phyloP scores from a whole-genome alignment of 2,888 invertebrate genomes.

The Apomyelois bistriatella region DNA sequence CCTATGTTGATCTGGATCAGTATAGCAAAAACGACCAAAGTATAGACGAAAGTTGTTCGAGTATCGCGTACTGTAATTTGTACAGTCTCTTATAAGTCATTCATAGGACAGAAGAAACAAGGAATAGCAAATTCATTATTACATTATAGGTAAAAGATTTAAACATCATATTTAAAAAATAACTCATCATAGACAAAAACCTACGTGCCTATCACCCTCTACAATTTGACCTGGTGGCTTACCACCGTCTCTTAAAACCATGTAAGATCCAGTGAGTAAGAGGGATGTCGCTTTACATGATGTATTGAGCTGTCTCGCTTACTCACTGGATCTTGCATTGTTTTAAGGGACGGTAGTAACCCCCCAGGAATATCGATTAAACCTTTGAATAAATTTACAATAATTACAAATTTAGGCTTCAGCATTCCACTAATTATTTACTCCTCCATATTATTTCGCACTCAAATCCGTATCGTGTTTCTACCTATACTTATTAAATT shows the following conservation, averaged over 20 bases:
- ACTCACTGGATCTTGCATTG: too few species aligned
- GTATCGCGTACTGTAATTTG: too few species aligned
- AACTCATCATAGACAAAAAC: not conserved
- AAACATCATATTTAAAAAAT: not conserved
- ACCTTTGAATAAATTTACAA: not conserved
- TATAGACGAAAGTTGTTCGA: too few species aligned
- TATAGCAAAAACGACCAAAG: too few species aligned
- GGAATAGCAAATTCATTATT: not conserved
- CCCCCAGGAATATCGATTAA: not conserved
- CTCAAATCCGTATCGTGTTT: not conserved
- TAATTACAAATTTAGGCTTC: not conserved
- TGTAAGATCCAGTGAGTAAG: too few species aligned
- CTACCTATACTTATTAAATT: slow-evolving; percentile 10
- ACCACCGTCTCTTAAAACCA: too few species aligned
- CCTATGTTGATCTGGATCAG: too few species aligned
- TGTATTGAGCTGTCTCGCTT: too few species aligned
- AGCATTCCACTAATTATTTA: not conserved
- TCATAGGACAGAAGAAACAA: not conserved
- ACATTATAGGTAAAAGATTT: not conserved
- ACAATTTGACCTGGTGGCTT: not conserved
- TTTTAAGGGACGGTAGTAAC: too few species aligned
- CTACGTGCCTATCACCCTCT: not conserved
- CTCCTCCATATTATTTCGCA: not conserved
- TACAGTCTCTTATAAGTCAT: not conserved
- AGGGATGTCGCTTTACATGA: too few species aligned